Base-by-base conservation (phyloP, 2,113 vertebrate genomes). In the Melanotaenia duboulayi region DNA sequence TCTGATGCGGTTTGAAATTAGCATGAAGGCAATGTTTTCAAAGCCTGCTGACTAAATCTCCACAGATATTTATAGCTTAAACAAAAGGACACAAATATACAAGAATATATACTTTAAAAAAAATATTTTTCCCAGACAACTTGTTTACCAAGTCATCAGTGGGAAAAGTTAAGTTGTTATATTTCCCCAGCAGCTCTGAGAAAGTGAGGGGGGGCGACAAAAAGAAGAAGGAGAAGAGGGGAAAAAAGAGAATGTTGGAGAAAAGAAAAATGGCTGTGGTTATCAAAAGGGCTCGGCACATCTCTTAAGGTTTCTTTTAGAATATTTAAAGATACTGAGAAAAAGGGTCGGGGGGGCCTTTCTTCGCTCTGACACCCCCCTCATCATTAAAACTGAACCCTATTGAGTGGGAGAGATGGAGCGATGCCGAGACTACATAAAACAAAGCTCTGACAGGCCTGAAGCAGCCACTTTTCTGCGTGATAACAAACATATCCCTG, bases 301-400 rank as follows among this genome's bases (percentile, higher is more conserved):
- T 91, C 87, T 91, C 88, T 92, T 90, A 93, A 89, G 88, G 89
- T 82, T 90, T 92, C 88, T 90, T 92, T 91, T 77, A 86, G 79
- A 75, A 76, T 84, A 88, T 90, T 86, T 92, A 83, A 92, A 90
- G 80, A 84, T 78, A 19, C 76, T 76, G 76, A 76, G 79, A 74
- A 76, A 32, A 52, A 10, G 71, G 75, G 83, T 17, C n/a, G 48
- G 61, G 77, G 83, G 84, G 75, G 35, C 52, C 35, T 88, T 64
- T 88, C 83, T 82, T 80, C 74, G 82, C 80, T 76, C 85, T 81
- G 85, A 83, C 86, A 88, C 69, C 83, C 86, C 76, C 78, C 82
- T 71, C 73, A 89, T 92, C 91, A 91, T 91, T 91, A 91, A 92
- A 93, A 90, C 91, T 87, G 84, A 91, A 91, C 84, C 90, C 91